Evolutionary conservation across 2,888 invertebrate genomes (phyloP).

Genomic region (Heliconius cydno): DNA sequence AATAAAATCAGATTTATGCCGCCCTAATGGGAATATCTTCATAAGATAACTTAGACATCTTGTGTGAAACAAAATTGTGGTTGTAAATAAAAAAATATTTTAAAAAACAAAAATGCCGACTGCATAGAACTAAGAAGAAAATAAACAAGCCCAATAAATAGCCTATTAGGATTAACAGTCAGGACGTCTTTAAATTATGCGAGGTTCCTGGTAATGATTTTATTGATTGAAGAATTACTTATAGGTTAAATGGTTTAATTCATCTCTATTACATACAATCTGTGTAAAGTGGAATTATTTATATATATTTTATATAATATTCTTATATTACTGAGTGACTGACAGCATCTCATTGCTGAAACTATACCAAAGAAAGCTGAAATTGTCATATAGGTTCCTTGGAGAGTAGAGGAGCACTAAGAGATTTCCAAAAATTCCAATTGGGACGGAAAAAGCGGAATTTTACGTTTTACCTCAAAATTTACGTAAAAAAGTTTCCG

Average conservation of each 20-base stretch:
- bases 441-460: neutral
- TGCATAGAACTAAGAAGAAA: too few relatives aligned
- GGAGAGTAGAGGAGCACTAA: neutral
- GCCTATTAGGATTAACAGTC: too few relatives aligned
- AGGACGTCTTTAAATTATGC: too few relatives aligned
- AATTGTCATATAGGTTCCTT: neutral
- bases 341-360: neutral
- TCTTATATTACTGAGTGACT: too few relatives aligned
- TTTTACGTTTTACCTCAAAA: neutral
- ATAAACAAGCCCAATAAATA: too few relatives aligned
- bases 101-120: too few relatives aligned
- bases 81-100: neutral
- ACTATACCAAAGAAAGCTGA: neutral
- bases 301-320: too few relatives aligned
- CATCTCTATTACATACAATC: too few relatives aligned
- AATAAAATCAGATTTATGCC: constrained; percentile 43
- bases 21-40: constrained; percentile 39
- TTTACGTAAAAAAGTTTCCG: neutral
- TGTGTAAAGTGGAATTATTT: too few relatives aligned
- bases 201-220: too few relatives aligned
- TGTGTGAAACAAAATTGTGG: constrained; percentile 38
- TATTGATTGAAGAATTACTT: too few relatives aligned
- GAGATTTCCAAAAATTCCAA: neutral
- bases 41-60: constrained; percentile 47
- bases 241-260: too few relatives aligned